A percentile compares a stretch with the other conserved stretches of the same genome.
phyloP scores from a whole-genome alignment of 1,140 invertebrate species.

The Chrysoperla carnea region DNA sequence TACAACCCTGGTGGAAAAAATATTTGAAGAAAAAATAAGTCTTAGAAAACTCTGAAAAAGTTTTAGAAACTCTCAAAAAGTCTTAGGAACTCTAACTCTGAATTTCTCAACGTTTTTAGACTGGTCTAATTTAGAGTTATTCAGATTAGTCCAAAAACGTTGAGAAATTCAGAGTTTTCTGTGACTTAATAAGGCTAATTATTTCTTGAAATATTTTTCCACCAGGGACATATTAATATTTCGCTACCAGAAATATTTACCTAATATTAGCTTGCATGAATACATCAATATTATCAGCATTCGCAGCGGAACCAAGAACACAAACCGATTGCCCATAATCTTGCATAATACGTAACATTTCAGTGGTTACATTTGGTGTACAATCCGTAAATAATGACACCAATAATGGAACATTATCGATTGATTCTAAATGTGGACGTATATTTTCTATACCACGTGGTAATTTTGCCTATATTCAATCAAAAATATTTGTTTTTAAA shows the following conservation, averaged over 20 bases:
- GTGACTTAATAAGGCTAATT: no score
- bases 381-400: constrained; percentile 96
- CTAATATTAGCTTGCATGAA: constrained; percentile 89
- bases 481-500: constrained; percentile 1
- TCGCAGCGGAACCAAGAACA: constrained; percentile 72
- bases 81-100: no score
- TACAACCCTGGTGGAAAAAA: no score
- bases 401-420: constrained; percentile 92
- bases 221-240: no score
- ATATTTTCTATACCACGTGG: constrained; percentile 95
- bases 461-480: constrained; percentile 57
- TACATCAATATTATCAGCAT: constrained; percentile 75
- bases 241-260: constrained; percentile 38
- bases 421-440: constrained; percentile 80
- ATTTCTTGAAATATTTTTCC: no score
- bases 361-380: constrained; percentile 64
- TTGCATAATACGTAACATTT: constrained; percentile 93
- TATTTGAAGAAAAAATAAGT: no score
- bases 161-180: no score
- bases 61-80: constrained; percentile 1
- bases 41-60: no score
- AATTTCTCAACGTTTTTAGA: no score
- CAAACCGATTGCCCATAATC: constrained; percentile 89
- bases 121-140: no score
- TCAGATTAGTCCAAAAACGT: no score